Percentiles rank a stretch among this genome's conserved stretches.
Evolutionary conservation across 2,797 vertebrate genomes (phyloP).

Genomic region (Rhynchonycteris naso): DNA sequence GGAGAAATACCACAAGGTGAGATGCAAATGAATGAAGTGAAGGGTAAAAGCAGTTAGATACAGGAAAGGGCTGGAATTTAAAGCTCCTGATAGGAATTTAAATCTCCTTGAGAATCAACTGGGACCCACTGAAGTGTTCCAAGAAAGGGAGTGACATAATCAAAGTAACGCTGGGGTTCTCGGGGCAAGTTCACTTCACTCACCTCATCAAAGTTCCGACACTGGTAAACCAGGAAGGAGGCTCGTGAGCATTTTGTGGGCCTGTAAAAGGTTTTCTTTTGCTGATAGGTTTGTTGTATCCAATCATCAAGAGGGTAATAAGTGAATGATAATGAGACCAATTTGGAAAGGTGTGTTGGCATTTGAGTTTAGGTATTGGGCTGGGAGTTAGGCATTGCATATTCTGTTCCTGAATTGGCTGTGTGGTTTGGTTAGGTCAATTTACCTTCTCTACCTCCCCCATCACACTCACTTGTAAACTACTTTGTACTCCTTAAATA

Average conservation of each 20-base stretch:
- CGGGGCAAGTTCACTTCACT: neutral
- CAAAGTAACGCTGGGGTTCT: neutral
- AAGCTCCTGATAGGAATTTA: slow-evolving; percentile 10
- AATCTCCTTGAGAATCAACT: slow-evolving; percentile 1
- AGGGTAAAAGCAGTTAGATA: neutral
- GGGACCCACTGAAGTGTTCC: neutral
- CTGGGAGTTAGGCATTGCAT: neutral
- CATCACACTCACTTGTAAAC: slow-evolving; percentile 32
- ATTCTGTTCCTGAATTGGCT: neutral
- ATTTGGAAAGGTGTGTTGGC: slow-evolving; percentile 56
- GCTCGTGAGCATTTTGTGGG: slow-evolving; percentile 54
- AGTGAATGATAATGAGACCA: slow-evolving; percentile 64
- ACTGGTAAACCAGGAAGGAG: neutral
- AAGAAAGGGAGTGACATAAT: slow-evolving; percentile 53
- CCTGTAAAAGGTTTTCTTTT: slow-evolving; percentile 68
- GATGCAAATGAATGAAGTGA: neutral
- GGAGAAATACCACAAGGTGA: slow-evolving; percentile 1
- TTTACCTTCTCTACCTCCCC: slow-evolving; percentile 52
- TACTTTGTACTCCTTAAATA: slow-evolving; percentile 73
- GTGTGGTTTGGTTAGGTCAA: slow-evolving; percentile 71
- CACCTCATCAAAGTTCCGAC: neutral
- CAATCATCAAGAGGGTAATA: slow-evolving; percentile 57
- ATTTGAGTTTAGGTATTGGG: slow-evolving; percentile 25
- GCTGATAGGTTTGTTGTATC: slow-evolving; percentile 40
- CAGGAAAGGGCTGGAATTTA: neutral